Evolutionary conservation across 2,113 vertebrate species (phyloP).

Genomic region (Cervus canadensis): DNA sequence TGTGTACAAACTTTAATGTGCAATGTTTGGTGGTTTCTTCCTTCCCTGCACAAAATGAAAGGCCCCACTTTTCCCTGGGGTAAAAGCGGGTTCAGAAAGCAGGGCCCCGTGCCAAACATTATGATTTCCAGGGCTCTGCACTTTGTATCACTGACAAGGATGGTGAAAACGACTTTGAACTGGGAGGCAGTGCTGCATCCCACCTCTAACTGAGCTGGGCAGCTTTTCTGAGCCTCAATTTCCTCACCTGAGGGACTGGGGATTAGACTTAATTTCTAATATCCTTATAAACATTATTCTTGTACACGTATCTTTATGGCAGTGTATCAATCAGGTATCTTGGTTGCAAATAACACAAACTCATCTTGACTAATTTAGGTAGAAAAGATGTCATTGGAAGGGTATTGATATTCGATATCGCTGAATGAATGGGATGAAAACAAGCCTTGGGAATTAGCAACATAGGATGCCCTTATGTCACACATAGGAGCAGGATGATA

Average conservation of each 20-base stretch:
- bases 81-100: not conserved
- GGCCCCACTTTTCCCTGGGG: not conserved
- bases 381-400: not conserved
- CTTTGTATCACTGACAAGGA: not conserved
- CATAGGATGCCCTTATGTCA: not conserved
- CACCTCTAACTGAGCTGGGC: not conserved
- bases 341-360: not conserved
- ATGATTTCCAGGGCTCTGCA: not conserved
- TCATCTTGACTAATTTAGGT: not conserved
- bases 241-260: not conserved
- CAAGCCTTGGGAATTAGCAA: not conserved
- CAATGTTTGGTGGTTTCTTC: not conserved
- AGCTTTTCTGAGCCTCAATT: not conserved
- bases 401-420: not conserved
- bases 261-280: not conserved
- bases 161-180: not conserved
- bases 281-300: not conserved
- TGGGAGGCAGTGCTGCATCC: not conserved
- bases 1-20: not conserved
- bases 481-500: not conserved
- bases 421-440: not conserved
- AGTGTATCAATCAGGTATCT: not conserved
- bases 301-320: not conserved
- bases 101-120: not conserved
- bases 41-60: conserved; percentile 31